A percentile compares a stretch with the other conserved stretches of the same genome.
Evolutionary conservation across 2,888 invertebrate species (phyloP).

Genomic region (Anodontia alba): DNA sequence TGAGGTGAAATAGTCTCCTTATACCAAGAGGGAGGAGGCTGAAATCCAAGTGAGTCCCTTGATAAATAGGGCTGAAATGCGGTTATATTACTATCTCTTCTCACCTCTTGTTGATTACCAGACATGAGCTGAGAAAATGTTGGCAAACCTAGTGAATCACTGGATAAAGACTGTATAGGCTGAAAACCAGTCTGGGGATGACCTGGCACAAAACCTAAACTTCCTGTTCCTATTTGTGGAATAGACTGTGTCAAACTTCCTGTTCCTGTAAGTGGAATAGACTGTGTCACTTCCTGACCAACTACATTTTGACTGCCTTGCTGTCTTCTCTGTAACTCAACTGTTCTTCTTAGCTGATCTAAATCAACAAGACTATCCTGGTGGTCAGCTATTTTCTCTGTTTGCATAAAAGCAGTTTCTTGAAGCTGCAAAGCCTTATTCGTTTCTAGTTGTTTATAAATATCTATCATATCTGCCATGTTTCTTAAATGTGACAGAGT

Average conservation of each 20-base stretch:
- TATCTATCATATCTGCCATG: constrained; percentile 61
- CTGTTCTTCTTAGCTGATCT: not conserved
- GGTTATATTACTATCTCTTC: constrained; percentile 62
- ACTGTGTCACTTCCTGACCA: not conserved
- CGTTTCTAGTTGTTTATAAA: constrained; percentile 53
- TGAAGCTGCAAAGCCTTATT: constrained; percentile 47
- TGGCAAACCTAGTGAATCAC: not conserved
- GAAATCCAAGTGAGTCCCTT: constrained; percentile 59
- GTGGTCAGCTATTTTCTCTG: not conserved
- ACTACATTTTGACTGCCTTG: not conserved
- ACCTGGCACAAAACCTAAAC: constrained; percentile 9
- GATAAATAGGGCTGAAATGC: constrained; percentile 66
- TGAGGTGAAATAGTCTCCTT: constrained; percentile 15
- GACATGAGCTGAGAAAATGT: not conserved
- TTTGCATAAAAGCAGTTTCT: constrained; percentile 31
- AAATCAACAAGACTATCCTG: not conserved
- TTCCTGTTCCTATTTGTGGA: not conserved
- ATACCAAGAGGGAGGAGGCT: constrained; percentile 45
- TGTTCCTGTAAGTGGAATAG: not conserved
- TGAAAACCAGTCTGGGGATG: constrained; percentile 9
- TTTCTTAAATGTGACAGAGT: constrained; percentile 50
- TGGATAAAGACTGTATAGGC: not conserved
- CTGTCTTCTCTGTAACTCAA: not conserved
- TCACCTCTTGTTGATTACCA: not conserved
- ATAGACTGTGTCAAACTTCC: not conserved